phyloP scores from a whole-genome alignment of 2,888 invertebrate genomes.

The Pandemis corylana region DNA sequence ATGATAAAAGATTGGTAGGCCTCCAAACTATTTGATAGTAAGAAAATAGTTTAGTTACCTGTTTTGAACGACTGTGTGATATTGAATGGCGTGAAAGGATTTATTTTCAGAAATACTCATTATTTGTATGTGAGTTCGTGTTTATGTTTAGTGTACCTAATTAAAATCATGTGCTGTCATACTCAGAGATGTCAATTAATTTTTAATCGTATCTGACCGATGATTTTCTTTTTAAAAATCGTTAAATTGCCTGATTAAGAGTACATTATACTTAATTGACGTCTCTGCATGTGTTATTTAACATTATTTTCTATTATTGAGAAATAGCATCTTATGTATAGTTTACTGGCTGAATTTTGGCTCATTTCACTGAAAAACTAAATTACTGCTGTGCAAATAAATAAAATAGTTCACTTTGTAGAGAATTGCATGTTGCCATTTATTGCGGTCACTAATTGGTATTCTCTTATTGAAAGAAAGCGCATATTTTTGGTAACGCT shows the following conservation, averaged over 20 bases:
- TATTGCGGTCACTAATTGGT: no score
- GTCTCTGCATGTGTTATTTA: background rate
- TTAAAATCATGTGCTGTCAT: background rate
- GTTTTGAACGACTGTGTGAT: background rate
- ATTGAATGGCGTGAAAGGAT: background rate
- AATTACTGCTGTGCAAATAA: background rate
- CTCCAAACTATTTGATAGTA: background rate
- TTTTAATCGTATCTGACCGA: background rate
- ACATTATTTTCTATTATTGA: background rate
- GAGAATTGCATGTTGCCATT: no score
- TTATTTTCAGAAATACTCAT: background rate
- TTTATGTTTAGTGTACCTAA: background rate
- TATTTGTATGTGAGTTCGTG: background rate
- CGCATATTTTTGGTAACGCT: no score
- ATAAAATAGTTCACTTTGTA: background rate
- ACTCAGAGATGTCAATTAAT: background rate
- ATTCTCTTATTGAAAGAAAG: no score
- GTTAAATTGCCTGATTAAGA: background rate
- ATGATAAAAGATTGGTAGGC: background rate
- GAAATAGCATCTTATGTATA: background rate
- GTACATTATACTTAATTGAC: background rate
- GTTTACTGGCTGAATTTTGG: background rate
- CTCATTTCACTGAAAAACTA: slow-evolving; percentile 1
- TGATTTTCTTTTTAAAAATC: background rate
- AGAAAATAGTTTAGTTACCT: background rate